Conservation (phyloP, 2,113 vertebrate genomes). For the Podarcis cretensis region DNA sequence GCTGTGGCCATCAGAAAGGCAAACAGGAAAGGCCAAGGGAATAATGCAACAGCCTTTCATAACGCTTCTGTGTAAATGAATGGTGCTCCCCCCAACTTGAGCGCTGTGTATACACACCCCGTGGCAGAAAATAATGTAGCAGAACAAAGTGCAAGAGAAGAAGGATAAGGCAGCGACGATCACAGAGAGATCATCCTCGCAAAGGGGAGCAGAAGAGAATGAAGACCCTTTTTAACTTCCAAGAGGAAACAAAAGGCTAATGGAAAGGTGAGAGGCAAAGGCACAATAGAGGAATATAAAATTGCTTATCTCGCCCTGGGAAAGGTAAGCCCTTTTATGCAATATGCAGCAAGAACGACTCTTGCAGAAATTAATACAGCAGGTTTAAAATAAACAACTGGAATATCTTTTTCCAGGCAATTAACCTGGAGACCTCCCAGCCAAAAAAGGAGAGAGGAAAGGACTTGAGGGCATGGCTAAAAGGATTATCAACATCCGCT, state of each 20-base stretch:
- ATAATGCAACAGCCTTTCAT: constrained; percentile 16
- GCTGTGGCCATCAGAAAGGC: constrained; percentile 13
- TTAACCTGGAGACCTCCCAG: constrained; percentile 7
- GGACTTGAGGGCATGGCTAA: neutral
- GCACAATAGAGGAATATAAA: neutral
- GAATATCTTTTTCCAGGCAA: neutral
- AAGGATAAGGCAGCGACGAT: neutral
- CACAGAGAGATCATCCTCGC: neutral
- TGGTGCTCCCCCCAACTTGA: neutral
- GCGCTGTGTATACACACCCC: neutral
- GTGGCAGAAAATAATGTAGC: neutral
- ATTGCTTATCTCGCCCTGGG: neutral
- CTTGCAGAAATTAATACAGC: neutral
- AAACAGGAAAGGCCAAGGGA: constrained; percentile 26
- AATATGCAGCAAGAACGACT: neutral
- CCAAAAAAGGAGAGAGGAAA: neutral
- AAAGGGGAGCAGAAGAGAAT: neutral
- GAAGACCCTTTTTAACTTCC: neutral
- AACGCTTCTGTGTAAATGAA: constrained; percentile 2
- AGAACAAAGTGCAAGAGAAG: constrained; percentile 2
- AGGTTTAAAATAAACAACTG: constrained; percentile 8
- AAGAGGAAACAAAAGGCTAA: constrained; percentile 10
- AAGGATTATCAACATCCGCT: neutral
- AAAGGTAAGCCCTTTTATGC: constrained; percentile 1
- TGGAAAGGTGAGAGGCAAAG: constrained; percentile 10